Conservation (phyloP, 2,888 invertebrate genomes). For the Orthonevra nobilis region DNA sequence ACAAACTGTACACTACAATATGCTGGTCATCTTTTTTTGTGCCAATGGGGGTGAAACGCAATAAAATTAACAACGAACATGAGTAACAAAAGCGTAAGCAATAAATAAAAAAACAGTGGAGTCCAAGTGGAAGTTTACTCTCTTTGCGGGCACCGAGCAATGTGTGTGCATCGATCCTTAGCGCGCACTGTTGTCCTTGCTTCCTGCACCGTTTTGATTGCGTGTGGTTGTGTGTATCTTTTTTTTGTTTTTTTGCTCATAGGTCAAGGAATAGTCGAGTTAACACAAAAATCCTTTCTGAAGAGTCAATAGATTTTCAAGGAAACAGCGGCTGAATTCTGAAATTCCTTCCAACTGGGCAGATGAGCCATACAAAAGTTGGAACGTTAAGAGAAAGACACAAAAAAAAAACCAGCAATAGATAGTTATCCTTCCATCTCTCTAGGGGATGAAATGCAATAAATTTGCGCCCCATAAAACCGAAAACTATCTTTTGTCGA, state of each 20-base stretch:
- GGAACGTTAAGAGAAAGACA: slow-evolving; percentile 18
- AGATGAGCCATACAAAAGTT: slow-evolving; percentile 12
- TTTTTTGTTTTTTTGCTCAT: slow-evolving; percentile 24
- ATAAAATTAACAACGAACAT: slow-evolving; percentile 71
- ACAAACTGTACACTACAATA: no score
- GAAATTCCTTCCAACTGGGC: slow-evolving; percentile 62
- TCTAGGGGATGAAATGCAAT: slow-evolving; percentile 74
- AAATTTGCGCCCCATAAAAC: slow-evolving; percentile 80
- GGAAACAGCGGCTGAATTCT: slow-evolving; percentile 8
- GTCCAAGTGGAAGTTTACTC: slow-evolving; percentile 21
- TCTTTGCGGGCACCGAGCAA: background rate
- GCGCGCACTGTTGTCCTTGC: slow-evolving; percentile 10
- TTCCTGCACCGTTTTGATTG: background rate
- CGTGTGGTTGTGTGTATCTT: no score
- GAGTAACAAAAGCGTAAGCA: slow-evolving; percentile 68
- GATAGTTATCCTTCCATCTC: slow-evolving; percentile 60
- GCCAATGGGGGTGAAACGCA: slow-evolving; percentile 68
- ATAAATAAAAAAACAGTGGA: slow-evolving; percentile 63
- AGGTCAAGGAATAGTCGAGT: slow-evolving; percentile 62
- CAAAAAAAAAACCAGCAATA: slow-evolving; percentile 27
- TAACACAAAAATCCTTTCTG: slow-evolving; percentile 62
- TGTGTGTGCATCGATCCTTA: slow-evolving; percentile 46
- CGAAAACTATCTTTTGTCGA: slow-evolving; percentile 68
- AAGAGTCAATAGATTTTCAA: slow-evolving; percentile 62
- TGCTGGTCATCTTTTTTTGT: slow-evolving; percentile 63